Evolutionary conservation across 2,113 vertebrate species (phyloP), one percentile per base, ranked within the genome.

Genomic region (Pandion haliaetus): DNA sequence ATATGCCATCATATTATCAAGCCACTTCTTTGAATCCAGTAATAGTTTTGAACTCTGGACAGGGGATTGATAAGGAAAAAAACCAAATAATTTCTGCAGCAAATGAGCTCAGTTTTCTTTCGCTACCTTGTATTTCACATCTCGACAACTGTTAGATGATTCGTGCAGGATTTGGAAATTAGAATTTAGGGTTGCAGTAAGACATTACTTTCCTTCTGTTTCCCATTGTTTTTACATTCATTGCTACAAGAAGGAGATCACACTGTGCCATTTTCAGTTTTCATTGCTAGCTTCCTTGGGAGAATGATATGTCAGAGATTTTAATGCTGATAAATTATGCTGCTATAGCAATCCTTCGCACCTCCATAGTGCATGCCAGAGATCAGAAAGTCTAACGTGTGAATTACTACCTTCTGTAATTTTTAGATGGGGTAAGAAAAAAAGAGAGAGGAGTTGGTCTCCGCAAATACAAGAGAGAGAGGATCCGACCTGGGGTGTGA

Each of bases 271-370:
- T 88, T 92, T 86, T 55, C 93, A 6, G 40, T 63, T 90, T 67
- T 72, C 91, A 73, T 2, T 93, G 85, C 87, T 32, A 87, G 84
- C 73, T 95, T 96, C 70, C 80, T 72, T 65, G 94, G 90, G 87
- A 96, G 94, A 97, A 96, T 17, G 89, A 52, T 40, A 95, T 72
- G 93, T 92, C 87, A 95, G 91, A 70, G 91, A 93, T 79, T 88
- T 70, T 93, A 94, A 94, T 70, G 87, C 82, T 62, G 87, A 89
- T 73, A 91, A 96, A 94, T 94, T 80, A 82, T 62, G 84, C 88
- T 73, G 93, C 94, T 94, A 10, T 26, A 94, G 91, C 88, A 86
- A 94, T 85, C 50, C 87, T 94, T 91, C 59, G 67, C 93, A 94
- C 96, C 84, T 97, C 87, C 66, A 36, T 6, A 44, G 73, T 18